Evolutionary conservation across 2,888 invertebrate genomes (phyloP).

Genomic region (Xanthia togata): DNA sequence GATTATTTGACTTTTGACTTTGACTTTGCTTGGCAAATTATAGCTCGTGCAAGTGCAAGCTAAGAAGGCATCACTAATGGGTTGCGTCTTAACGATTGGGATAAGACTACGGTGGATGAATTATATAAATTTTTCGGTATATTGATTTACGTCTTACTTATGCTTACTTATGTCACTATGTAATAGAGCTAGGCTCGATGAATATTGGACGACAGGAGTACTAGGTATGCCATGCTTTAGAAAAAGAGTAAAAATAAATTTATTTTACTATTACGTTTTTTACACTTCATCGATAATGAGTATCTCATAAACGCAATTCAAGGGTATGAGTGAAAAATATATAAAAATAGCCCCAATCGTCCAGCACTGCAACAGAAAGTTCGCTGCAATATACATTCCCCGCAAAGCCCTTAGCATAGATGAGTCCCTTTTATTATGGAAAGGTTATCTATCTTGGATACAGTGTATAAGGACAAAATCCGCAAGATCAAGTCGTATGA

Average conservation of each 20-base stretch:
- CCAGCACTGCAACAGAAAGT: background rate
- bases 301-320: background rate
- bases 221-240: conserved; percentile 1
- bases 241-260: conserved; percentile 1
- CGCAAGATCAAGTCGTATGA: no score
- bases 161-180: background rate
- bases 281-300: background rate
- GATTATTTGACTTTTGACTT: no score
- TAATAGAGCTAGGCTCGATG: background rate
- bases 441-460: no score
- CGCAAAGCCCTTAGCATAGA: no score
- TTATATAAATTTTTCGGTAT: background rate
- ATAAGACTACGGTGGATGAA: background rate
- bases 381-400: background rate
- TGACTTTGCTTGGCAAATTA: background rate
- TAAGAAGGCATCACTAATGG: background rate
- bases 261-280: background rate
- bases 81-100: background rate
- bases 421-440: no score
- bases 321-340: background rate
- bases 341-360: conserved; percentile 2
- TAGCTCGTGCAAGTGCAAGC: background rate
- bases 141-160: background rate
- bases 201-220: background rate
- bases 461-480: no score